Percentiles rank a stretch among this genome's conserved stretches.
These are phyloP conservation scores for Cephalopachus bancanus DNA, from an alignment of 2,797 vertebrate species.

Conservation along the genomic window DNA sequence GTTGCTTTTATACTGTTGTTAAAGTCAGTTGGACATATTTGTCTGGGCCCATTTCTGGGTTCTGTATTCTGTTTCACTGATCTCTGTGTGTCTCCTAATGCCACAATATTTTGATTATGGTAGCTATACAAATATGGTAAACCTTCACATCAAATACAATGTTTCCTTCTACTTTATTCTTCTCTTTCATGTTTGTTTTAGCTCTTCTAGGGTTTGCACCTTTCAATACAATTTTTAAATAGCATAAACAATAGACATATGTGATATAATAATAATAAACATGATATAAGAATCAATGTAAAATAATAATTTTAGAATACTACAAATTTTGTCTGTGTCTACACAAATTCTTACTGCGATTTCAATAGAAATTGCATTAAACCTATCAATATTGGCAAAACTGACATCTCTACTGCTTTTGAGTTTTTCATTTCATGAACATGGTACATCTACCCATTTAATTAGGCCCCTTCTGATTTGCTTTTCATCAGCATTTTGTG, in stretches of 20 bases:
- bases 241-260: background rate
- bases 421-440: background rate
- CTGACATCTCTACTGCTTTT: background rate
- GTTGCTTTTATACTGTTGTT: background rate
- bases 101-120: background rate
- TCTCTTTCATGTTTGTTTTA: background rate
- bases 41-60: background rate
- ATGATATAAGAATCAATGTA: background rate
- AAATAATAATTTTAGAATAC: background rate
- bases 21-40: background rate
- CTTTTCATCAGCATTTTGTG: background rate
- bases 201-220: too few species aligned
- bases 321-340: background rate
- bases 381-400: background rate
- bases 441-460: background rate
- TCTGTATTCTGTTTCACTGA: background rate
- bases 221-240: background rate
- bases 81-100: background rate
- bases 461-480: background rate
- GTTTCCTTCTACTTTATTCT: background rate
- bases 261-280: background rate
- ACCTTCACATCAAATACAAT: background rate
- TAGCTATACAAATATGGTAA: background rate
- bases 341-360: background rate
- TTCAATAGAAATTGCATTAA: background rate